phyloP scores from a whole-genome alignment of 2,888 invertebrate genomes.

The Nasonia oneida region DNA sequence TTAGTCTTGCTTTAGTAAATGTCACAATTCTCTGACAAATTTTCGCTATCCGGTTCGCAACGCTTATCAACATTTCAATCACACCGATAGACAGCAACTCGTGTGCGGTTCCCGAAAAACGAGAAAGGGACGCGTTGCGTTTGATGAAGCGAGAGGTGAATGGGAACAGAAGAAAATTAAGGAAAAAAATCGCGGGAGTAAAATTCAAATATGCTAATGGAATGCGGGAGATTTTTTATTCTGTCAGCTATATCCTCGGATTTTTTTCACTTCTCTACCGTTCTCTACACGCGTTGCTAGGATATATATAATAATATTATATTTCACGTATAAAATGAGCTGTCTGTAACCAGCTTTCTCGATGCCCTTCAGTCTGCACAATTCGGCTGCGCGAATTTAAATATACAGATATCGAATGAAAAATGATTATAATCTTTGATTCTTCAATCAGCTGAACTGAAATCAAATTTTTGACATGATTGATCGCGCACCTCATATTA shows the following conservation, averaged over 20 bases:
- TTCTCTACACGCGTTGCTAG: background rate
- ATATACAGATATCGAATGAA: background rate
- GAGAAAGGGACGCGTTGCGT: background rate
- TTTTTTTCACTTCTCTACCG: background rate
- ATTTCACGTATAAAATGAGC: background rate
- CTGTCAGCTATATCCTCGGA: background rate
- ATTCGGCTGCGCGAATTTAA: constrained; percentile 8
- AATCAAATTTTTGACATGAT: too few relatives aligned
- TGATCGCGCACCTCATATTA: too few relatives aligned
- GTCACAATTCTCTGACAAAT: too few relatives aligned
- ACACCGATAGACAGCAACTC: too few relatives aligned
- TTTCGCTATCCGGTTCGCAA: too few relatives aligned
- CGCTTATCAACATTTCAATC: too few relatives aligned
- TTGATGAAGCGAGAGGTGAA: background rate
- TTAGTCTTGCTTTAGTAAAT: background rate
- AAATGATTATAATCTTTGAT: background rate
- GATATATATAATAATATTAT: constrained; percentile 11
- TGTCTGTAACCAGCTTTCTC: background rate
- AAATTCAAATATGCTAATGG: constrained; percentile 33
- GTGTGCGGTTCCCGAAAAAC: background rate
- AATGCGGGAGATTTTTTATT: background rate
- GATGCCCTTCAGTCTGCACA: background rate
- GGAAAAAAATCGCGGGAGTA: background rate
- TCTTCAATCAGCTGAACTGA: background rate
- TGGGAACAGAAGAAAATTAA: background rate